Evolutionary conservation across 2,888 invertebrate species (phyloP).

Genomic region (Galerucella pusilla): DNA sequence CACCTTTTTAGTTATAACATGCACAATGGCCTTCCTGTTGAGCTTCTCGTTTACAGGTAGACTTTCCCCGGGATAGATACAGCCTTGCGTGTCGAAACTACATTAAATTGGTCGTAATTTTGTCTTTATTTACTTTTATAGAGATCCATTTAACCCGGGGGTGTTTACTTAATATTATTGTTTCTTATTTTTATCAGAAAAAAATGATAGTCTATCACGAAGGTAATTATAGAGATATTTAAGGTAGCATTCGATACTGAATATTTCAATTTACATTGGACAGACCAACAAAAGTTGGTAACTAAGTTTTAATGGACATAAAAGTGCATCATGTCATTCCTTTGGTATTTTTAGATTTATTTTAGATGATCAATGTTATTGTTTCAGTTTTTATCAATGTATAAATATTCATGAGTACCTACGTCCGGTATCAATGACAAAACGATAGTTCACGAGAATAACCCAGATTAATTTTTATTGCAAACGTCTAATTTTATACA

Average conservation of each 20-base stretch:
- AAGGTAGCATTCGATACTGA: too few relatives aligned
- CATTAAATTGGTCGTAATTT: slow-evolving; percentile 15
- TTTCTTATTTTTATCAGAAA: not conserved
- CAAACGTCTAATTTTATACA: not conserved
- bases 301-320: too few relatives aligned
- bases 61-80: slow-evolving; percentile 6
- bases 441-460: not conserved
- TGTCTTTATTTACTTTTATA: slow-evolving; percentile 6
- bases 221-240: not conserved
- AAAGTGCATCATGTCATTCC: too few relatives aligned
- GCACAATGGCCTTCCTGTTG: slow-evolving; percentile 10
- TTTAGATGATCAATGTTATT: too few relatives aligned
- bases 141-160: not conserved
- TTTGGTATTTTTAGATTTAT: too few relatives aligned
- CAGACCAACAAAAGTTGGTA: too few relatives aligned
- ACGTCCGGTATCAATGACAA: too few relatives aligned
- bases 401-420: too few relatives aligned
- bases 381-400: too few relatives aligned
- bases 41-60: slow-evolving; percentile 15
- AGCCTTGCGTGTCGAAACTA: slow-evolving; percentile 9
- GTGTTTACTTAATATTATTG: slow-evolving; percentile 6
- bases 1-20: slow-evolving; percentile 20
- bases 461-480: not conserved
- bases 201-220: not conserved
- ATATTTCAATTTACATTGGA: too few relatives aligned